Conservation (phyloP, 2,888 invertebrate genomes). For the Dermolepida albohirtum region DNA sequence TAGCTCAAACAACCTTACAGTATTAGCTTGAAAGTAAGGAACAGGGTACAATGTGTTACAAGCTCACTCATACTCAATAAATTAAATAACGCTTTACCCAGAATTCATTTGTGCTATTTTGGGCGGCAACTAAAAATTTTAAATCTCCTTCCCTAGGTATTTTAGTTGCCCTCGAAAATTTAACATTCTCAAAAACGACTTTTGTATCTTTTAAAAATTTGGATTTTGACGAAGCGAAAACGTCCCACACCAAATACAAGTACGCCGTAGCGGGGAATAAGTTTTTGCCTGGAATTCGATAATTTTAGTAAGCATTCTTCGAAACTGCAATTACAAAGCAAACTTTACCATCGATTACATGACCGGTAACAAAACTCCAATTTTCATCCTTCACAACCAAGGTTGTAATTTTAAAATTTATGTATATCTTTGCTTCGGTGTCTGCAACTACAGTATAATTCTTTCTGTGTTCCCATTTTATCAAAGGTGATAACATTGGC, state of each 20-base stretch:
- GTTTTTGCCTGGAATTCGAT: constrained; percentile 55
- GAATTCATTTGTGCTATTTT: constrained; percentile 55
- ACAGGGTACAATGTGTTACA: too few species aligned
- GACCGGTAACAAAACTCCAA: constrained; percentile 80
- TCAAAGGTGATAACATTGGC: constrained; percentile 83
- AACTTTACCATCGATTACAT: constrained; percentile 78
- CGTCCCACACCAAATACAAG: constrained; percentile 69
- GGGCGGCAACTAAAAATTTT: constrained; percentile 52
- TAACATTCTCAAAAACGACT: constrained; percentile 71
- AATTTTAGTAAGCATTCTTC: too few species aligned
- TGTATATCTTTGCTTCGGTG: constrained; percentile 69
- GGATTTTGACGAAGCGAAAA: constrained; percentile 64
- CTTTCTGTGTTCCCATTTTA: constrained; percentile 84
- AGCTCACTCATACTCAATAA: too few species aligned
- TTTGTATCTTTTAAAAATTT: constrained; percentile 67
- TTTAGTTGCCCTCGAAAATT: constrained; percentile 63
- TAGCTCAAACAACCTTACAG: too few species aligned
- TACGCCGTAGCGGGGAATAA: constrained; percentile 73
- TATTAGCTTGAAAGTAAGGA: too few species aligned
- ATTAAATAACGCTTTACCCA: too few species aligned
- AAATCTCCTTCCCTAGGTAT: constrained; percentile 62
- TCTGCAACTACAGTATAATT: constrained; percentile 79
- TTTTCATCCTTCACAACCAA: background rate
- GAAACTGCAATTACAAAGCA: too few species aligned
- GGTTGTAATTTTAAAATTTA: constrained; percentile 69